These are phyloP conservation scores for Eubucco bourcierii DNA, from an alignment of 2,113 vertebrate species.

Conservation along the genomic window DNA sequence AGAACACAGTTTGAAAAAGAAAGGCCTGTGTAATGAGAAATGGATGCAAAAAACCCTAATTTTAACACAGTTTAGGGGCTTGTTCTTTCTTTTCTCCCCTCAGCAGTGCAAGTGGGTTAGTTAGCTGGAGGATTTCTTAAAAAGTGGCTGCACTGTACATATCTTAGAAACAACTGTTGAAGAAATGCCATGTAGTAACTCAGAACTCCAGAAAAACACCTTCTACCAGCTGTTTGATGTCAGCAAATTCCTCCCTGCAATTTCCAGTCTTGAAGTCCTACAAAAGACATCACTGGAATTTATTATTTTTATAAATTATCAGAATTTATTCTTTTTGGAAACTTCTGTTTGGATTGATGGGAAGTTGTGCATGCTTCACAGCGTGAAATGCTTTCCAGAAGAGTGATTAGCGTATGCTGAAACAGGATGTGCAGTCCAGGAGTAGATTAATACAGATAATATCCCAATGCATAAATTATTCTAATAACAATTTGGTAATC, in stretches of 20 bases:
- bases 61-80: not conserved
- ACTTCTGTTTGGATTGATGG: not conserved
- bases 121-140: not conserved
- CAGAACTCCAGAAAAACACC: not conserved
- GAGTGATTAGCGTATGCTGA: not conserved
- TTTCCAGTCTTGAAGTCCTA: not conserved
- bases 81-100: not conserved
- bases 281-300: not conserved
- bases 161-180: not conserved
- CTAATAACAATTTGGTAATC: not conserved
- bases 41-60: not conserved
- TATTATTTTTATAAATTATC: too few relatives aligned
- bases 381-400: not conserved
- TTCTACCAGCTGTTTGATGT: not conserved
- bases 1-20: not conserved
- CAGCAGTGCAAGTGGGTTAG: not conserved
- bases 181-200: not conserved
- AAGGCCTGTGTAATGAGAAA: not conserved
- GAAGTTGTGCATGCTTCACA: not conserved
- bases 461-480: not conserved
- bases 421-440: not conserved
- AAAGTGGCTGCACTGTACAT: not conserved
- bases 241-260: not conserved
- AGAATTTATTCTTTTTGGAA: not conserved
- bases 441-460: not conserved